Conservation (phyloP, 2,113 vertebrate species). For the Caracal caracal region DNA sequence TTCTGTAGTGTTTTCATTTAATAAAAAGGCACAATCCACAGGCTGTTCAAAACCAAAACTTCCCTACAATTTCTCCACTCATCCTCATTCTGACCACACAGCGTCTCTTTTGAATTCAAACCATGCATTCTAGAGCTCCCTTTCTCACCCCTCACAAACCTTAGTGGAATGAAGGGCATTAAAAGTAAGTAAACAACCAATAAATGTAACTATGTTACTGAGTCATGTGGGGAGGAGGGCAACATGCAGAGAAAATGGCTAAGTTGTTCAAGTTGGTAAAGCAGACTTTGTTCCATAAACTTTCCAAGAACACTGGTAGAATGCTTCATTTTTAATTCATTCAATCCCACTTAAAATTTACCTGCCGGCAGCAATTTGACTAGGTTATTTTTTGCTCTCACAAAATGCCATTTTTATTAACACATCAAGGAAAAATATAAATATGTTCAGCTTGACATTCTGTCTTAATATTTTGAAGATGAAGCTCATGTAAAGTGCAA, state of each 20-base stretch:
- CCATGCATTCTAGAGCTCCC: constrained; percentile 72
- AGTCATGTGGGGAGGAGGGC: constrained; percentile 58
- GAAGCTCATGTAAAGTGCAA: neutral
- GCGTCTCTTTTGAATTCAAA: constrained; percentile 79
- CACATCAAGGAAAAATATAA: constrained; percentile 49
- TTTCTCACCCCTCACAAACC: constrained; percentile 71
- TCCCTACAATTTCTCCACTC: constrained; percentile 28
- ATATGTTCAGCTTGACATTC: constrained; percentile 26
- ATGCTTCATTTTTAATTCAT: constrained; percentile 74
- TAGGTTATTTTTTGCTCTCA: constrained; percentile 64
- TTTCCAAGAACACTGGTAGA: constrained; percentile 77
- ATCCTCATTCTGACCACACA: constrained; percentile 64
- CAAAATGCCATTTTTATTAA: constrained; percentile 72
- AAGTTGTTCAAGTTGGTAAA: constrained; percentile 78
- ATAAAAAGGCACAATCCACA: constrained; percentile 77
- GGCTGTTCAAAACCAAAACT: constrained; percentile 80
- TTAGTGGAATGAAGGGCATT: constrained; percentile 73
- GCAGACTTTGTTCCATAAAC: constrained; percentile 76
- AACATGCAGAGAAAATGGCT: constrained; percentile 67
- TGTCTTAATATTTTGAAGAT: constrained; percentile 36
- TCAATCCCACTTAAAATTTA: constrained; percentile 66
- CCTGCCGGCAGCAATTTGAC: constrained; percentile 63
- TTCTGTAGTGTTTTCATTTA: constrained; percentile 74
- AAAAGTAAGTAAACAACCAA: constrained; percentile 80
- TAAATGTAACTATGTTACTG: constrained; percentile 71